Conservation (phyloP, 2,888 invertebrate species). For the Clunio marinus region DNA sequence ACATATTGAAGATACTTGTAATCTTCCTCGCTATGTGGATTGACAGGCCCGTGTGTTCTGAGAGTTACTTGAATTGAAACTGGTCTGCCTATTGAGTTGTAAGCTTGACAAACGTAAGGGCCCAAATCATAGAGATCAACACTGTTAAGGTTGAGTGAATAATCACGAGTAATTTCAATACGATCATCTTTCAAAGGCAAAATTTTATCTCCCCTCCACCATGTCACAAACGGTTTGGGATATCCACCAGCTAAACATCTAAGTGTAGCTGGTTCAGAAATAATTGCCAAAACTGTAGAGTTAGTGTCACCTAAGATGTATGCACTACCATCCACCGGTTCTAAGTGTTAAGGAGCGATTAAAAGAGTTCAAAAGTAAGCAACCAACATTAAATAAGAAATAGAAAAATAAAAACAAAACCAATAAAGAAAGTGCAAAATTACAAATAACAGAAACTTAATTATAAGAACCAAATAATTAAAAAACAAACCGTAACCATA, state of each 20-base stretch:
- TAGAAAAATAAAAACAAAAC: background rate
- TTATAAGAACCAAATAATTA: background rate
- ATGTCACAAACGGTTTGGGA: conserved; percentile 73
- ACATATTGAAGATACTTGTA: conserved; percentile 58
- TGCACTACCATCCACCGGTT: conserved; percentile 57
- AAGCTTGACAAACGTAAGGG: conserved; percentile 84
- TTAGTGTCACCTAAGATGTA: conserved; percentile 65
- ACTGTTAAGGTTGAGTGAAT: conserved; percentile 67
- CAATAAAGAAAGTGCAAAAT: background rate
- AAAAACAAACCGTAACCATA: background rate
- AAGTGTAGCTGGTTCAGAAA: conserved; percentile 66
- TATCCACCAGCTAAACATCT: conserved; percentile 79
- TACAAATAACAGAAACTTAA: conserved; percentile 4
- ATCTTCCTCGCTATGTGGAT: conserved; percentile 57
- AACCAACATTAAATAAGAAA: background rate
- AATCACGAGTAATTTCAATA: conserved; percentile 65
- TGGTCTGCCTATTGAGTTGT: conserved; percentile 73
- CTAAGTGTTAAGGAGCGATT: conserved; percentile 48
- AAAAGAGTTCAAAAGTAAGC: background rate
- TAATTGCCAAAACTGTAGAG: conserved; percentile 62
- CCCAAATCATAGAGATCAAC: conserved; percentile 72
- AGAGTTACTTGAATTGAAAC: conserved; percentile 72
- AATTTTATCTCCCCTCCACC: conserved; percentile 77
- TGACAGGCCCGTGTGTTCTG: conserved; percentile 67
- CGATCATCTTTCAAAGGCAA: conserved; percentile 59